Evolutionary conservation across 2,888 invertebrate genomes (phyloP).

Genomic region (Drosophila borborema): DNA sequence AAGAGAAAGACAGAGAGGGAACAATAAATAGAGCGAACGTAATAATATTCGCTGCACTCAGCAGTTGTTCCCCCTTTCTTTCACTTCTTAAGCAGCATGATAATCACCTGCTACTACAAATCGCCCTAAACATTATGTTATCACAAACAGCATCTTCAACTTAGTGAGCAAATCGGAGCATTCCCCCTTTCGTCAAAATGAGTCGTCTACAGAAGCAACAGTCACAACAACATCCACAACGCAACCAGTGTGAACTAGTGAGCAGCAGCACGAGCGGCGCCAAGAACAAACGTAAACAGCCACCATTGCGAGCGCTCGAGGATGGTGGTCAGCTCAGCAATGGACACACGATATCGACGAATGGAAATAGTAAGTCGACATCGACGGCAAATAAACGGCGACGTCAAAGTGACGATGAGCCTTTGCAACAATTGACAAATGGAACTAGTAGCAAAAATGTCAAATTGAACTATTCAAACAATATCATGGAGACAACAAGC

Average conservation of each 20-base stretch:
- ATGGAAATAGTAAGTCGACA: slow-evolving; percentile 42
- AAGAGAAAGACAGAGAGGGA: slow-evolving; percentile 14
- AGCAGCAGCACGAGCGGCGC: slow-evolving; percentile 35
- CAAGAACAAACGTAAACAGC: slow-evolving; percentile 41
- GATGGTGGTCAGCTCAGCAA: slow-evolving; percentile 45
- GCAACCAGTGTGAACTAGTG: slow-evolving; percentile 38
- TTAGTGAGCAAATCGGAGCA: neutral
- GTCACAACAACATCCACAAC: slow-evolving; percentile 29
- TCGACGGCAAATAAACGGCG: slow-evolving; percentile 22
- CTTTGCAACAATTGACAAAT: slow-evolving; percentile 35
- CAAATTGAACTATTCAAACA: slow-evolving; percentile 52
- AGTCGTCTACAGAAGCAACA: slow-evolving; percentile 56
- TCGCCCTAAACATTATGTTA: slow-evolving; percentile 43
- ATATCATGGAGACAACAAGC: slow-evolving; percentile 21
- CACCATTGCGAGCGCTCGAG: slow-evolving; percentile 6
- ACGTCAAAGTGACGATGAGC: slow-evolving; percentile 22
- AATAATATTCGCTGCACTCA: slow-evolving; percentile 19
- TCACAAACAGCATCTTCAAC: slow-evolving; percentile 31
- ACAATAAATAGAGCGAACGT: slow-evolving; percentile 17
- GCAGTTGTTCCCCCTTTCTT: slow-evolving; percentile 24
- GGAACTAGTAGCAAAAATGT: slow-evolving; percentile 53
- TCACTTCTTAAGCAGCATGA: slow-evolving; percentile 27
- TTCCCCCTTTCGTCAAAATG: slow-evolving; percentile 33
- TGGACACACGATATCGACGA: slow-evolving; percentile 47
- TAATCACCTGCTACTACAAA: slow-evolving; percentile 47